Percentiles rank a stretch among this genome's conserved stretches.
Conservation (phyloP, 2,888 invertebrate genomes). For the Spatulosminthurus flaviceps region DNA sequence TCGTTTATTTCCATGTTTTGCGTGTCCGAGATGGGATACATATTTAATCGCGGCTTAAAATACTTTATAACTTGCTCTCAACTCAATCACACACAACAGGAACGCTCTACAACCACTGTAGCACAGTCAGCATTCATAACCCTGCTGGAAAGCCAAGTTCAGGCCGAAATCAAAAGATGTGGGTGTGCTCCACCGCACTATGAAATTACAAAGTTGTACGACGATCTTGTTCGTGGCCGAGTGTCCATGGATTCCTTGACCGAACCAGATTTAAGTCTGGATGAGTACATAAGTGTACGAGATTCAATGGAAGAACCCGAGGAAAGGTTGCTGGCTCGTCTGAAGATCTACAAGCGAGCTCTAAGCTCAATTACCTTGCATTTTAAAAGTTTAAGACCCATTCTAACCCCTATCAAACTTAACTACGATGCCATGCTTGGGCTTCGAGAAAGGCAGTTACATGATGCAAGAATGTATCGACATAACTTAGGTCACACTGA, state of each 20-base stretch:
- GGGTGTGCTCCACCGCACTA: slow-evolving; percentile 27
- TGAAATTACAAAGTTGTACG: background rate
- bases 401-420: slow-evolving; percentile 67
- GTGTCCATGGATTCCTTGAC: slow-evolving; percentile 19
- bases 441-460: slow-evolving; percentile 67
- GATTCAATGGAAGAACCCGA: slow-evolving; percentile 42
- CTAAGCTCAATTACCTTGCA: slow-evolving; percentile 66
- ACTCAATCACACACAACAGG: slow-evolving; percentile 18
- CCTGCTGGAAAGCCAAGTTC: slow-evolving; percentile 19
- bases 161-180: slow-evolving; percentile 27
- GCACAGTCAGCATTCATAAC: slow-evolving; percentile 35
- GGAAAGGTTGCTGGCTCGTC: slow-evolving; percentile 42
- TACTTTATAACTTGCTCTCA: no score
- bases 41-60: no score
- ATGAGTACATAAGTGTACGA: slow-evolving; percentile 25
- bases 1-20: no score
- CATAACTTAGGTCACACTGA: slow-evolving; percentile 47
- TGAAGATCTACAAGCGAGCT: slow-evolving; percentile 68
- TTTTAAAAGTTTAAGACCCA: slow-evolving; percentile 67
- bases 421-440: slow-evolving; percentile 68
- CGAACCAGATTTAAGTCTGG: background rate
- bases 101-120: slow-evolving; percentile 29
- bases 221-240: slow-evolving; percentile 29
- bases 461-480: slow-evolving; percentile 49
- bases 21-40: no score